Evolutionary conservation across 2,113 vertebrate genomes (phyloP).

Genomic region (Tympanuchus pallidicinctus): DNA sequence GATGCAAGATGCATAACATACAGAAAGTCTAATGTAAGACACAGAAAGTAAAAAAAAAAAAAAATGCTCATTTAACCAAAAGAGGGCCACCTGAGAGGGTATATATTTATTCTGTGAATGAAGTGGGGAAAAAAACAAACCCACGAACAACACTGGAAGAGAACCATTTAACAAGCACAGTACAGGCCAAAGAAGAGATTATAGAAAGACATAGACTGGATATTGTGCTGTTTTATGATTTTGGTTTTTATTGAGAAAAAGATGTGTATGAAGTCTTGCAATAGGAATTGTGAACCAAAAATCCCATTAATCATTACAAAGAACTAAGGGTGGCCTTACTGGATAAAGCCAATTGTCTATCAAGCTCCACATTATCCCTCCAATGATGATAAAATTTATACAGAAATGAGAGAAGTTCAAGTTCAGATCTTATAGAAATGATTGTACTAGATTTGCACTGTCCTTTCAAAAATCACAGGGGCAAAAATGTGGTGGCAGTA

Average conservation of each 20-base stretch:
- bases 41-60: background rate
- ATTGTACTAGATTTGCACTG: background rate
- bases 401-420: background rate
- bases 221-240: background rate
- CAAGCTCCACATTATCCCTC: background rate
- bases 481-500: background rate
- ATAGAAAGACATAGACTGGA: background rate
- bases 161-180: background rate
- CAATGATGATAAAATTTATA: background rate
- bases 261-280: background rate
- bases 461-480: background rate
- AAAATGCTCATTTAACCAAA: background rate
- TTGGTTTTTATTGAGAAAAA: background rate
- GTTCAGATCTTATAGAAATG: background rate
- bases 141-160: background rate
- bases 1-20: background rate
- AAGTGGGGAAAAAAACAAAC: background rate
- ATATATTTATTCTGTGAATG: background rate
- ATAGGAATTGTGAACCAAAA: background rate
- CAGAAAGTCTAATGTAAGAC: background rate
- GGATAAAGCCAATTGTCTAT: background rate
- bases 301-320: background rate
- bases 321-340: background rate
- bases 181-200: background rate
- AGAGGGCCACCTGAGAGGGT: background rate